phyloP scores from a whole-genome alignment of 2,797 vertebrate genomes.

The Scolopax bukidnonensis region DNA sequence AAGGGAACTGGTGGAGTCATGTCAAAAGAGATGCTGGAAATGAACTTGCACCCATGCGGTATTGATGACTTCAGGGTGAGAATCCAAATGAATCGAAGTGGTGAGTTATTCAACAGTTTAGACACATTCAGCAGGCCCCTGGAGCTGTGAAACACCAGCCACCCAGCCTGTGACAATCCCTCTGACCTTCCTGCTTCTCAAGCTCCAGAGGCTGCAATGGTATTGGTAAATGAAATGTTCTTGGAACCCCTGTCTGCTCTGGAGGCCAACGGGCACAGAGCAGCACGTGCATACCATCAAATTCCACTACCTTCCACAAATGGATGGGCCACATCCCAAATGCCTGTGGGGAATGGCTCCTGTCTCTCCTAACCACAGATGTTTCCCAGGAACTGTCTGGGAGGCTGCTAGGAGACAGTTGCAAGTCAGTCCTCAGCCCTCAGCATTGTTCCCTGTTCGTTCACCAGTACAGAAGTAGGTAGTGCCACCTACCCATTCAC shows the following conservation, averaged over 20 bases:
- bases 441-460: not conserved
- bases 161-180: not conserved
- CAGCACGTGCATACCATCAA: not conserved
- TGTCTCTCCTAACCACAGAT: not conserved
- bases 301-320: not conserved
- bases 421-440: not conserved
- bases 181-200: not conserved
- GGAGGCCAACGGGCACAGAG: not conserved
- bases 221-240: not conserved
- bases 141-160: not conserved
- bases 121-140: not conserved
- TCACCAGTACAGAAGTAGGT: not conserved
- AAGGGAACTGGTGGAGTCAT: not conserved
- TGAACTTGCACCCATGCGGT: not conserved
- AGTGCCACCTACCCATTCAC: not conserved
- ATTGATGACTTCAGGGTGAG: not conserved
- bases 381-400: not conserved
- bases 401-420: not conserved
- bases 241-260: rapidly evolving
- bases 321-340: not conserved
- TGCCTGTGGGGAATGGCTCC: not conserved
- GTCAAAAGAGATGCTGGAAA: not conserved
- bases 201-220: not conserved
- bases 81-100: not conserved
- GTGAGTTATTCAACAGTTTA: not conserved